Evolutionary conservation across 2,797 vertebrate genomes (phyloP), one percentile per base, ranked within the genome.

Genomic region (Dromococcyx pavoninus): DNA sequence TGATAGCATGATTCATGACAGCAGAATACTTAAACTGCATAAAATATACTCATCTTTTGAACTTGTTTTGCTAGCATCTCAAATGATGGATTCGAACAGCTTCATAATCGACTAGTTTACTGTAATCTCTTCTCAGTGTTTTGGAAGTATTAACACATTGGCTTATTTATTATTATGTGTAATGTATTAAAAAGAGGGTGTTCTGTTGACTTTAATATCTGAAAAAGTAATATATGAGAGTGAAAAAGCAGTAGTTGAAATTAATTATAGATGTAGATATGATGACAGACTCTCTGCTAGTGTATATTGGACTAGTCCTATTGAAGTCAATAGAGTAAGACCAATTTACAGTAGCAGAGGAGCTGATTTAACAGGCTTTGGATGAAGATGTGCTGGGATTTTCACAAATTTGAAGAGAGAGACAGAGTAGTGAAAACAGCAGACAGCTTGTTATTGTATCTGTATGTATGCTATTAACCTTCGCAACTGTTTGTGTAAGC

Each of bases 31-130:
- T 76, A 87, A 86, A 67, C 48, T 77, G 58, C 43, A 78, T 73
- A 80, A 94, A 95, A 86, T 51, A 4, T 41, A 56, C 48, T 86
- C 48, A 54, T 89, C 30, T 79, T 86, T 93, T 75, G 91, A 94
- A 92, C 43, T 79, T 90, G 33, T 92, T 92, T 95, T 87, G 27
- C 33, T 89, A 84, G 57, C 72, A 62, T 88, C 83, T 82, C 50
- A 87, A 65, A 88, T 94, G 88, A 97, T 93, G 77, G 73, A 88
- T 95, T 94, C 18, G 79, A 95, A 77, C 41, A 54, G 77, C n/a
- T 82, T 92, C 39, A 41, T 93, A 89, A 91, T 50, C 78, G 27
- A 28, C 48, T 76, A 32, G 72, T 87, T 85, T 75, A 72, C 72
- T 84, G 72, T 84, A 91, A 83, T 88, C 14, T 80, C n/a, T 89